Conservation (phyloP, 2,113 vertebrate species). For the Orientallactaga bullata region DNA sequence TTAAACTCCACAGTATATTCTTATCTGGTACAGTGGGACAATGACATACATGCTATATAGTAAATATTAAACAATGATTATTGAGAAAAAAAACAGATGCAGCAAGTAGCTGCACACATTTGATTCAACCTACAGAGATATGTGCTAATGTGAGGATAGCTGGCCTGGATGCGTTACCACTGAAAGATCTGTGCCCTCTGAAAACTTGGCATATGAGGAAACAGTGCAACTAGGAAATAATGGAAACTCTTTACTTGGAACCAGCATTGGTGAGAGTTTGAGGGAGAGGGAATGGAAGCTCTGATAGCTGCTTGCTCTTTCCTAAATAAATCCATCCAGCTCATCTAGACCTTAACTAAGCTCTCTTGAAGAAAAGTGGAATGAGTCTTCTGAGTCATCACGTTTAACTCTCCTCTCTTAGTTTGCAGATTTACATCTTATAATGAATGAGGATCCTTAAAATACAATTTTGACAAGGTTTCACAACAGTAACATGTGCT, state of each 20-base stretch:
- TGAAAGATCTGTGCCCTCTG: not conserved
- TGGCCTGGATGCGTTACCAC: not conserved
- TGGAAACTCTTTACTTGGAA: not conserved
- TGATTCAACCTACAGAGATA: not conserved
- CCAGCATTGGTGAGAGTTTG: not conserved
- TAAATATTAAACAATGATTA: constrained; percentile 38
- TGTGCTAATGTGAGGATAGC: not conserved
- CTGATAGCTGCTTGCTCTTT: not conserved
- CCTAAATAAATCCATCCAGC: not conserved
- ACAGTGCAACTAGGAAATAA: not conserved
- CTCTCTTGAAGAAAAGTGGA: not conserved
- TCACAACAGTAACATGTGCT: not conserved
- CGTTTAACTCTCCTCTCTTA: not conserved
- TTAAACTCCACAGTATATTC: not conserved
- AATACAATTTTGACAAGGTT: not conserved
- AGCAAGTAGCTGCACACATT: not conserved
- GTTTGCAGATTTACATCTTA: not conserved
- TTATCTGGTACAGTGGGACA: not conserved
- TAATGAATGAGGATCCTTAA: not conserved
- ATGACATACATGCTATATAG: fast-evolving
- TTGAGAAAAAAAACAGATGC: not conserved
- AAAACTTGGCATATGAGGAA: not conserved
- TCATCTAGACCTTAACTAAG: not conserved
- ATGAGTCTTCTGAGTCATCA: not conserved
- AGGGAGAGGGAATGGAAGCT: not conserved